Evolutionary conservation across 2,888 invertebrate genomes (phyloP).

Genomic region (Steinernema scapterisci): DNA sequence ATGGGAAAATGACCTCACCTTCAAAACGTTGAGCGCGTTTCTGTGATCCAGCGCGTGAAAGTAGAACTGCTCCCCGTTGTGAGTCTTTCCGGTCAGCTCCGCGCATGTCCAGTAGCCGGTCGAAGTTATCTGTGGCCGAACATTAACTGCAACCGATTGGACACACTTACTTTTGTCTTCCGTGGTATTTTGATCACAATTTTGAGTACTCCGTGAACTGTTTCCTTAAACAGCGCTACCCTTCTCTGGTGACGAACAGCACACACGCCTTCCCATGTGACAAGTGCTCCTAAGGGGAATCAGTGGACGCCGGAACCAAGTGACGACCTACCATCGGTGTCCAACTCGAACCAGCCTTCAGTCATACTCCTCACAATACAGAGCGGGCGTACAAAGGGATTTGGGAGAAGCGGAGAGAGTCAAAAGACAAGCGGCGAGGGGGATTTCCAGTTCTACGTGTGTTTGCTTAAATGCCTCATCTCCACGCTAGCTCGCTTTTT

Average conservation of each 20-base stretch:
- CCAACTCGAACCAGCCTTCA: conserved; percentile 22
- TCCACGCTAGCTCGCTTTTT: not conserved
- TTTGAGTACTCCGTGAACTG: not conserved
- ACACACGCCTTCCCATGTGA: conserved; percentile 16
- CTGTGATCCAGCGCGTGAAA: not conserved
- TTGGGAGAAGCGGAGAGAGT: not conserved
- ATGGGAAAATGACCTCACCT: not conserved
- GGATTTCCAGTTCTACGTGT: not conserved
- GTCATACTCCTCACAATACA: not conserved
- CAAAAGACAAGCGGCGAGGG: not conserved
- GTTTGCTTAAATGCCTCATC: conserved; percentile 8
- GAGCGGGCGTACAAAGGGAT: not conserved
- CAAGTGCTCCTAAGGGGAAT: not conserved
- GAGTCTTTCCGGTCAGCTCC: conserved; percentile 1
- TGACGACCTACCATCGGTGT: not conserved
- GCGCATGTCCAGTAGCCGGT: conserved; percentile 24
- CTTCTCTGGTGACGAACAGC: not conserved
- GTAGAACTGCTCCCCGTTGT: not conserved
- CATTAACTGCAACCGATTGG: not conserved
- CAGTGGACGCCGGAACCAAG: not conserved
- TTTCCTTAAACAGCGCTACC: not conserved
- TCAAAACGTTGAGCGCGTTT: conserved; percentile 3
- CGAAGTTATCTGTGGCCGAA: not conserved
- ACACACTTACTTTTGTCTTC: not conserved
- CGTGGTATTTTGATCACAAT: not conserved